A percentile compares a stretch with the other conserved stretches of the same genome.
Conservation (phyloP, 2,888 invertebrate genomes). For the Bembecia ichneumoniformis region DNA sequence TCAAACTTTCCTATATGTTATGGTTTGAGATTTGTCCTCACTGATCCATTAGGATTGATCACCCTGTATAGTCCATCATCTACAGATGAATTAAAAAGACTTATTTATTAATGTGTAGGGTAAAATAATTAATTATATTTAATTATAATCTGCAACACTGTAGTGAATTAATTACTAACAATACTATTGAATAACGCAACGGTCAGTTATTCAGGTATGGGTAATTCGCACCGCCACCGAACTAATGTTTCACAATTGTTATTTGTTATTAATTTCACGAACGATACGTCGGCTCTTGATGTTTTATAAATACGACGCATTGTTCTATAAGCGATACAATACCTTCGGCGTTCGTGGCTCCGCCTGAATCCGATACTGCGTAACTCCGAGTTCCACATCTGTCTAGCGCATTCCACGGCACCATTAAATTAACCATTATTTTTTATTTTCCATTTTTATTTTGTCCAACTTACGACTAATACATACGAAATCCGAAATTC, state of each 20-base stretch:
- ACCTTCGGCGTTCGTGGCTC: constrained; percentile 51
- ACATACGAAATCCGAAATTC: no score
- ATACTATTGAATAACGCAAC: background rate
- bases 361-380: constrained; percentile 52
- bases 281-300: constrained; percentile 70
- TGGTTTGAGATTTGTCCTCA: no score
- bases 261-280: constrained; percentile 73
- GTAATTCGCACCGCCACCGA: constrained; percentile 66
- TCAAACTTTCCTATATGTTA: no score
- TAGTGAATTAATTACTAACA: background rate
- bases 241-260: constrained; percentile 71
- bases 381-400: constrained; percentile 18
- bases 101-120: no score
- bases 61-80: no score
- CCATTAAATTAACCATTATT: background rate
- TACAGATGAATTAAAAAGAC: no score
- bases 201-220: constrained; percentile 50
- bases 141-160: background rate
- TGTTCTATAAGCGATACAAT: constrained; percentile 70
- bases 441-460: constrained; percentile 6
- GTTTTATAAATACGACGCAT: constrained; percentile 72
- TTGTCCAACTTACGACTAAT: no score
- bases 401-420: background rate
- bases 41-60: no score
- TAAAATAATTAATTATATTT: no score